phyloP scores from a whole-genome alignment of 1,140 invertebrate genomes.

The Bombus turneri region DNA sequence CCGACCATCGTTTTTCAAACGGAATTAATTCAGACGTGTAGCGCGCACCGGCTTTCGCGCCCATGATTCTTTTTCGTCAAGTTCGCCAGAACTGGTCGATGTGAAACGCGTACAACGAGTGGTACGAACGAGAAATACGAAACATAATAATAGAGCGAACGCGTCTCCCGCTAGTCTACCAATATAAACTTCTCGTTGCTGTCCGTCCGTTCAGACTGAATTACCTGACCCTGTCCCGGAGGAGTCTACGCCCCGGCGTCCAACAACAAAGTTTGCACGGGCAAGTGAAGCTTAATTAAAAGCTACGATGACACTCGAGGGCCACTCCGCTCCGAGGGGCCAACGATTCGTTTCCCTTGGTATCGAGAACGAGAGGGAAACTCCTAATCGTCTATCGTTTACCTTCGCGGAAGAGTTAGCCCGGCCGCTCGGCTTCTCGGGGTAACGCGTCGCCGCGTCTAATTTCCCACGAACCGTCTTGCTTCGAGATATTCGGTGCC shows the following conservation, averaged over 20 bases:
- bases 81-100: neutral
- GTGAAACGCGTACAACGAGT: neutral
- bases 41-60: too few species aligned
- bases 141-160: constrained; percentile 66
- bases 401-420: constrained; percentile 19
- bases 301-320: constrained; percentile 71
- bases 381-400: constrained; percentile 61
- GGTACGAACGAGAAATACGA: constrained; percentile 45
- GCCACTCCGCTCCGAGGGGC: constrained; percentile 36
- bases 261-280: constrained; percentile 69
- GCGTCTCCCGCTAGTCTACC: constrained; percentile 59
- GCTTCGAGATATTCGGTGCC: too few species aligned
- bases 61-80: neutral
- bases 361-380: constrained; percentile 45
- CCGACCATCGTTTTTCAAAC: neutral
- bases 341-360: constrained; percentile 53
- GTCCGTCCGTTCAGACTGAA: constrained; percentile 67
- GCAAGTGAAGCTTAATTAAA: constrained; percentile 71
- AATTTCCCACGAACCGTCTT: too few species aligned
- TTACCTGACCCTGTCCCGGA: constrained; percentile 61
- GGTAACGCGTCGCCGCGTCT: too few species aligned
- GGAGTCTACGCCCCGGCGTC: constrained; percentile 63
- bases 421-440: too few species aligned
- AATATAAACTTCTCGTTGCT: constrained; percentile 69
- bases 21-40: neutral